Evolutionary conservation across 2,113 vertebrate genomes (phyloP).

Genomic region (Clarias magur): DNA sequence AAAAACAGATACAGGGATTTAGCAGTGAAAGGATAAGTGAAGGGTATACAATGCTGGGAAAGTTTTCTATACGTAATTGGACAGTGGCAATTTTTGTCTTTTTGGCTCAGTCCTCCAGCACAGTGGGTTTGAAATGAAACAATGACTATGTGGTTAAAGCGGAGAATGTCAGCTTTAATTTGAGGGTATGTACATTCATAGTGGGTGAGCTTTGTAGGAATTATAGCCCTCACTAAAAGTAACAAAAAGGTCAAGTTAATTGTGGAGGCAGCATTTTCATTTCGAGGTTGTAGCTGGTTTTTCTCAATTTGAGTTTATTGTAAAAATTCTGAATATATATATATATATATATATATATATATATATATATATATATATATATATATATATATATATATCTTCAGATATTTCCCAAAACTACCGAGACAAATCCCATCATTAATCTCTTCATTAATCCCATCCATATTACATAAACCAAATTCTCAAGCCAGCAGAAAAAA

Average conservation of each 20-base stretch:
- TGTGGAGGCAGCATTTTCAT: slow-evolving; percentile 29
- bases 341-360: too few relatives aligned
- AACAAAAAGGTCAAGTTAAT: slow-evolving; percentile 33
- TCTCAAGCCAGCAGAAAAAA: neutral
- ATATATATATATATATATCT: too few relatives aligned
- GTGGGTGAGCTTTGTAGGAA: slow-evolving; percentile 26
- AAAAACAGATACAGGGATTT: neutral
- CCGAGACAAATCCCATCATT: neutral
- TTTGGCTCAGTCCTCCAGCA: slow-evolving; percentile 19
- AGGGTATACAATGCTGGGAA: slow-evolving; percentile 17
- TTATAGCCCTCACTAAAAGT: slow-evolving; percentile 18
- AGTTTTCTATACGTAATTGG: slow-evolving; percentile 24
- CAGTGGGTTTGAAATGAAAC: slow-evolving; percentile 34
- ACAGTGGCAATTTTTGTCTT: slow-evolving; percentile 14
- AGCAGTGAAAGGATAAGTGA: slow-evolving; percentile 3
- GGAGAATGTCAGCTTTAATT: slow-evolving; percentile 34
- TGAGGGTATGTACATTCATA: slow-evolving; percentile 25
- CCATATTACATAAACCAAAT: neutral
- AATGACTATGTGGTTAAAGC: slow-evolving; percentile 36
- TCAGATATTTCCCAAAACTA: neutral
- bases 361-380: too few relatives aligned
- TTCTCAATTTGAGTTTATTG: neutral
- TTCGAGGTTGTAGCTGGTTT: neutral
- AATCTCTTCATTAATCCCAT: neutral
- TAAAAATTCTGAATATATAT: neutral